Evolutionary conservation across 2,113 vertebrate species (phyloP).

Genomic region (Murina feae): DNA sequence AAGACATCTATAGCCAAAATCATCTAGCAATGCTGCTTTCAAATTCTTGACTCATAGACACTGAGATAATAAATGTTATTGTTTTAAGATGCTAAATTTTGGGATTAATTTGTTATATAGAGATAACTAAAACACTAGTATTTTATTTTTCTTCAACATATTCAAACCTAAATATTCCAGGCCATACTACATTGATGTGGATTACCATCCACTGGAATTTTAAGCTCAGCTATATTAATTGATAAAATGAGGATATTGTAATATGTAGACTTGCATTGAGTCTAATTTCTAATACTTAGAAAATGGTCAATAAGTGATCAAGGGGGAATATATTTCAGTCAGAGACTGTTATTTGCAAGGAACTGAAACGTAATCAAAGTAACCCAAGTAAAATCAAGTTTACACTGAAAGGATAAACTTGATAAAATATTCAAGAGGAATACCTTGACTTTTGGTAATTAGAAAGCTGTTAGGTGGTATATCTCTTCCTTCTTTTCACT

Average conservation of each 20-base stretch:
- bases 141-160: not conserved
- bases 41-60: not conserved
- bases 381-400: not conserved
- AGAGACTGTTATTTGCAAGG: not conserved
- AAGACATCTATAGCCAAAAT: not conserved
- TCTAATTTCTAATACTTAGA: not conserved
- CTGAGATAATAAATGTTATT: not conserved
- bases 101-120: not conserved
- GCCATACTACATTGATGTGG: not conserved
- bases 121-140: not conserved
- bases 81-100: not conserved
- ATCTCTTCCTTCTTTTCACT: not conserved
- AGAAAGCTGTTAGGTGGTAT: not conserved
- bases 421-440: not conserved
- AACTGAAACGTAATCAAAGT: not conserved
- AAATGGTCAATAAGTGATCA: not conserved
- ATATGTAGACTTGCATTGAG: not conserved
- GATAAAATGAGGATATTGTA: not conserved
- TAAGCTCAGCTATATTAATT: not conserved
- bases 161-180: not conserved
- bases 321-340: not conserved
- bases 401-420: not conserved
- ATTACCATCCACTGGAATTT: not conserved
- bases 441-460: not conserved
- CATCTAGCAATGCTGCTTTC: not conserved